Conservation (phyloP, 2,888 invertebrate species). For the Sinotaia quadrata region DNA sequence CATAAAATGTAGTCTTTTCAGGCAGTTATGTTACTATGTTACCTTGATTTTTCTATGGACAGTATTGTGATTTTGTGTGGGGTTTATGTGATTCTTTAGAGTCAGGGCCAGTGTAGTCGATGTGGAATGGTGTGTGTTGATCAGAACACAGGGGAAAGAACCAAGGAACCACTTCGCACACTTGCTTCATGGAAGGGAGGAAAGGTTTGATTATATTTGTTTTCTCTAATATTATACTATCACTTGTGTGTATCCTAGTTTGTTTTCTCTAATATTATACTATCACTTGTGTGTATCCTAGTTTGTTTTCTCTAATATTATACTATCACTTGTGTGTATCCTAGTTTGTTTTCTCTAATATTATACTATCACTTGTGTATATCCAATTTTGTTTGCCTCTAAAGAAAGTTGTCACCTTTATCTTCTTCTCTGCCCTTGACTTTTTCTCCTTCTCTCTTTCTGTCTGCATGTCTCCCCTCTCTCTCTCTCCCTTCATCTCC, state of each 20-base stretch:
- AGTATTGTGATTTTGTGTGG: neutral
- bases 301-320: neutral
- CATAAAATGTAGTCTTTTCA: neutral
- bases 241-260: neutral
- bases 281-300: no score
- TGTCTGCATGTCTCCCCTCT: no score
- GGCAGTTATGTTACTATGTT: neutral
- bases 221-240: neutral
- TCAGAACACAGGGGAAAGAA: slow-evolving; percentile 83
- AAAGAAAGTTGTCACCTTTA: no score
- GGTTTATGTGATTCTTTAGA: slow-evolving; percentile 73
- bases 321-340: neutral
- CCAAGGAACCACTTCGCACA: slow-evolving; percentile 69
- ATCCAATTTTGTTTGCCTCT: no score
- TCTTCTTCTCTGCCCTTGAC: no score
- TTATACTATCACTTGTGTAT: no score
- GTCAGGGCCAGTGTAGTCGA: slow-evolving; percentile 86
- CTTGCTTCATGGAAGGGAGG: slow-evolving; percentile 57
- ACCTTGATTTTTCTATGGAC: neutral
- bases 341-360: no score
- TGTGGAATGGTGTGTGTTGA: slow-evolving; percentile 98
- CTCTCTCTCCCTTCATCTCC: no score
- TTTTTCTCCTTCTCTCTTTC: no score
- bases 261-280: no score
- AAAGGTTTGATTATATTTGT: slow-evolving; percentile 45